phyloP scores from a whole-genome alignment of 2,113 vertebrate genomes.

The Onychorhynchus coronatus region DNA sequence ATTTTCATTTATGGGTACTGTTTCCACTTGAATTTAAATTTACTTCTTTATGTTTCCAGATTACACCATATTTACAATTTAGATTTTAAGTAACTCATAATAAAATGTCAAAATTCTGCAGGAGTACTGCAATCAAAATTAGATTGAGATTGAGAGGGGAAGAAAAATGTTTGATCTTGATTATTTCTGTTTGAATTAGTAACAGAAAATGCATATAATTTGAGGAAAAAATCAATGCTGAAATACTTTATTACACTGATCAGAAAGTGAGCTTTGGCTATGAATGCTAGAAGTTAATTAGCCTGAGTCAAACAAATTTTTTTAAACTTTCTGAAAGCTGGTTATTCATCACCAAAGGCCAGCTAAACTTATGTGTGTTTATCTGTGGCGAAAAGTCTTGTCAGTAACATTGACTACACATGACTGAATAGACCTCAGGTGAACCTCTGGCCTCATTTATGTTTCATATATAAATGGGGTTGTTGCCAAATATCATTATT shows the following conservation, averaged over 20 bases:
- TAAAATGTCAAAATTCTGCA: neutral
- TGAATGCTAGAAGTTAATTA: neutral
- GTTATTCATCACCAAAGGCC: neutral
- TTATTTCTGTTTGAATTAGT: neutral
- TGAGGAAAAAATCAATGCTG: neutral
- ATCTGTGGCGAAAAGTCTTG: neutral
- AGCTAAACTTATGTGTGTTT: neutral
- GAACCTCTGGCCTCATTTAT: constrained; percentile 24
- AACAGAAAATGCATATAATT: neutral
- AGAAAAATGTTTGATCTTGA: neutral
- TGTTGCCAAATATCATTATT: constrained; percentile 37
- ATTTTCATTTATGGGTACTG: neutral
- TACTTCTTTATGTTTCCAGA: neutral
- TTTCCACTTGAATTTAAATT: neutral
- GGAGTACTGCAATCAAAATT: neutral
- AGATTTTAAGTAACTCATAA: neutral
- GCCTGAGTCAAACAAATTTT: neutral
- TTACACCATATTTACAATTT: neutral
- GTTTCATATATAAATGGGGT: neutral
- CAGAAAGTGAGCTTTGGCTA: neutral
- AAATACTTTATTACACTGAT: neutral
- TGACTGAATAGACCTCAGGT: constrained; percentile 16
- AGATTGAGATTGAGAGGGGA: neutral
- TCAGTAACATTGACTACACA: neutral
- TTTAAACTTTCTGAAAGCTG: neutral